Evolutionary conservation across 2,113 vertebrate genomes (phyloP).

Genomic region (Eulacestoma nigropectus): DNA sequence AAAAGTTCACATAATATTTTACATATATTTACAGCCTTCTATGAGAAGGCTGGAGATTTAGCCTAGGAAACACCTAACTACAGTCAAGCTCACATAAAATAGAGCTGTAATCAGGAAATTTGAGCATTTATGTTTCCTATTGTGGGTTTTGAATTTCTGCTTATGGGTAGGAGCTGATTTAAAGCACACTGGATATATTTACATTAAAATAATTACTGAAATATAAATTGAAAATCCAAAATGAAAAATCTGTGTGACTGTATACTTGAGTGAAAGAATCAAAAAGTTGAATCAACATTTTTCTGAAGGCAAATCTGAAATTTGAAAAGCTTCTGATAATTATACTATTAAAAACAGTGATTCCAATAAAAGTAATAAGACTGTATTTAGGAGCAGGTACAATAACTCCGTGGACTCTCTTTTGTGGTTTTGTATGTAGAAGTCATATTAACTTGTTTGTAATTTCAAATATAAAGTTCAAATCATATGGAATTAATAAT

Average conservation of each 20-base stretch:
- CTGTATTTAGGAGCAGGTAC: neutral
- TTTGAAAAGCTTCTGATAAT: neutral
- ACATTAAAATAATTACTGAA: neutral
- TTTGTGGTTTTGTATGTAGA: neutral
- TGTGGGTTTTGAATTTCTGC: neutral
- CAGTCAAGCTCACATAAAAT: neutral
- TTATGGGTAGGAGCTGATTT: neutral
- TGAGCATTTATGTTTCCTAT: neutral
- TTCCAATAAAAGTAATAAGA: neutral
- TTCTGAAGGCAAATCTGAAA: neutral
- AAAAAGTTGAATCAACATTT: neutral
- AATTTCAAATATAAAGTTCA: neutral
- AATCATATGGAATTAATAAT: neutral
- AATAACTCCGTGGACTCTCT: neutral
- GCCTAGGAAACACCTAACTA: neutral
- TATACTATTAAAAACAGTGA: neutral
- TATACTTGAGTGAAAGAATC: neutral
- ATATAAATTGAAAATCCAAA: neutral
- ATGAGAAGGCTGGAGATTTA: neutral
- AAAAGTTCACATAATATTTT: neutral
- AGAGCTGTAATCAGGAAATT: neutral
- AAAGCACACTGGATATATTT: neutral
- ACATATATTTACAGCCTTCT: neutral
- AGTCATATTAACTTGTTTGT: neutral
- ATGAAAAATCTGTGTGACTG: neutral